phyloP scores from a whole-genome alignment of 2,888 invertebrate genomes.

The Diachrysia chrysitis region DNA sequence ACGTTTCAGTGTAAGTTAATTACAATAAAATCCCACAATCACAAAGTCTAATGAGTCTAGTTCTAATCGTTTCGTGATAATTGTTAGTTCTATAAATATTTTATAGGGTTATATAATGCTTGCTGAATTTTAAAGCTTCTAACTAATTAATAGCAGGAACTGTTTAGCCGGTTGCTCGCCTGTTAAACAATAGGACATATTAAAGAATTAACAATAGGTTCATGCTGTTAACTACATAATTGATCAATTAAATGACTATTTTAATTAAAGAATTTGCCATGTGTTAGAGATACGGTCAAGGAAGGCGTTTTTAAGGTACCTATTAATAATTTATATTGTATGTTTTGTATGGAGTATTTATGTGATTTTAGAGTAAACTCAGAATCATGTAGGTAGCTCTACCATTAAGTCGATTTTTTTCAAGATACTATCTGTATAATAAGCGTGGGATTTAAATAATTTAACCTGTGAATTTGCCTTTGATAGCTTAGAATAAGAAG shows the following conservation, averaged over 20 bases:
- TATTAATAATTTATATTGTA: background rate
- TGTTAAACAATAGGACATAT: constrained; percentile 44
- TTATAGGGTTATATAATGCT: constrained; percentile 18
- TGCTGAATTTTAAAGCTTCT: constrained; percentile 21
- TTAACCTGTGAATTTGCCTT: background rate
- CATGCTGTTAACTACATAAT: constrained; percentile 36
- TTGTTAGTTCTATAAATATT: constrained; percentile 40
- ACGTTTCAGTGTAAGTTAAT: constrained; percentile 17
- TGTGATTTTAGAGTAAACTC: background rate
- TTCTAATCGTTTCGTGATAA: constrained; percentile 16
- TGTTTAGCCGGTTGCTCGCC: constrained; percentile 18
- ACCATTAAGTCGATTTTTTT: background rate
- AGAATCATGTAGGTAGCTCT: background rate
- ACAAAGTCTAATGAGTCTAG: constrained; percentile 30
- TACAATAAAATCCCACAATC: constrained; percentile 32
- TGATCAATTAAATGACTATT: constrained; percentile 43
- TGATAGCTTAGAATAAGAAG: background rate
- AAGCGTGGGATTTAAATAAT: background rate
- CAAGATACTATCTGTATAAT: background rate
- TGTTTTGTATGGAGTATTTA: background rate
- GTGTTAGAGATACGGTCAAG: background rate
- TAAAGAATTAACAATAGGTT: constrained; percentile 38
- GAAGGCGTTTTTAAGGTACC: constrained; percentile 6
- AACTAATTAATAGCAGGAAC: constrained; percentile 31
- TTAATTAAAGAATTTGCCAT: constrained; percentile 14